phyloP scores from a whole-genome alignment of 2,113 vertebrate genomes.

The Pluvianellus socialis region DNA sequence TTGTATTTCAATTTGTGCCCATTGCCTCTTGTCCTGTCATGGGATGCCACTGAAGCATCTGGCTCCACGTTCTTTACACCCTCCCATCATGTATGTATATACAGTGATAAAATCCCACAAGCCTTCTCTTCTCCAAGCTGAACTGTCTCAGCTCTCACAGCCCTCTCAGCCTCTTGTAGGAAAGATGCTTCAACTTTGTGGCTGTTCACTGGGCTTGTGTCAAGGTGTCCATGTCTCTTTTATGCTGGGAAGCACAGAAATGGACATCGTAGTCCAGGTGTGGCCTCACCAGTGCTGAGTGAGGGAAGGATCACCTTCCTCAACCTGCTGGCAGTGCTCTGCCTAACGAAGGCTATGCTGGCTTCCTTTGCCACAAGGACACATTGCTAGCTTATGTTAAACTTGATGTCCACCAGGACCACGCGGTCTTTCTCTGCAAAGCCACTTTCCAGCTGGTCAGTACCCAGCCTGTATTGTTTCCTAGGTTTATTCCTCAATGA shows the following conservation, averaged over 20 bases:
- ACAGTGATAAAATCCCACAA: neutral
- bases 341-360: neutral
- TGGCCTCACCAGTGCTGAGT: neutral
- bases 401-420: neutral
- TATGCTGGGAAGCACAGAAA: neutral
- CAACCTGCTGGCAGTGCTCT: too few species aligned
- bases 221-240: neutral
- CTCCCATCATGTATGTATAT: neutral
- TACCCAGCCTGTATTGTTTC: neutral
- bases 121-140: neutral
- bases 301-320: neutral
- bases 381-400: neutral
- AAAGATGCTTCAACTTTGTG: neutral
- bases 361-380: neutral
- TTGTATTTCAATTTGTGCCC: neutral
- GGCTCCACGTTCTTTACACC: neutral
- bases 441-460: neutral
- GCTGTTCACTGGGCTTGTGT: neutral
- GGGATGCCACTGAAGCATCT: neutral
- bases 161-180: neutral
- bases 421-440: neutral
- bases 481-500: neutral
- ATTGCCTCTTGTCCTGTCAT: neutral
- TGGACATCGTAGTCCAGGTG: neutral
- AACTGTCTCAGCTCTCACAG: neutral